Evolutionary conservation across 30 jellyfish, hydroid and myxozoan species (phyloP), one percentile per base, ranked within the genome.

Genomic region (Aurelia coerulea): DNA sequence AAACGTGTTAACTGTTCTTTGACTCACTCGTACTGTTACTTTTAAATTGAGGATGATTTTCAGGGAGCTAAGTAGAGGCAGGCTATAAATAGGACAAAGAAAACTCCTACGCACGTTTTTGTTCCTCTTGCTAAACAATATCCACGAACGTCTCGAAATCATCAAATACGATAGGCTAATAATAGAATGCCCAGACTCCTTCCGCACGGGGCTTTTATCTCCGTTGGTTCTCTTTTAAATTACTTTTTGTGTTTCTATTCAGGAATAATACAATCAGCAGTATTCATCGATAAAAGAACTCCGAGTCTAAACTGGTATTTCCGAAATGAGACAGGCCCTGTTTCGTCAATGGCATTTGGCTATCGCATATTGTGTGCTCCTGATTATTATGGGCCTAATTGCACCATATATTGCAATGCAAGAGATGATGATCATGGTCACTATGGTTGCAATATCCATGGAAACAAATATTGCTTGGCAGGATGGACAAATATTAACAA

Each of bases 351-450:
- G 58, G 31, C 37, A 11, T 84, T 42, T 65, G 14, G 34, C n/a
- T 84, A 84, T 67, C 87, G 93, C 14, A n/a, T 84, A 17, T 10
- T n/a, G n/a, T 84, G 93, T 64, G 93, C 73, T 7, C 17, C 74
- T 8, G 46, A 56, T 53, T 84, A 84, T 66, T 84, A 52, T 37
- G 93, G 93, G 17, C 67, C 10, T 10, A 74, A 74, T 5, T 84
- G 93, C 81, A 84, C 86, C 0, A 35, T 65, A n/a, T 84, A 84
- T 35, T 84, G 93, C 65, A 72, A 84, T 33, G 74, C 83, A 63
- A 73, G 93, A n/a, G 63, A 73, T 33, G 93, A 84, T 64, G 75
- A 0, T n/a, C 81, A 84, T 62, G 93, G 93, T 9, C 93, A 84
- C 54, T 84, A 84, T 65, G 62, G 81, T 2, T 84, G 93, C 59